Evolutionary conservation across 2,113 vertebrate species (phyloP), one percentile per base, ranked within the genome.

Genomic region (Mohoua ochrocephala): DNA sequence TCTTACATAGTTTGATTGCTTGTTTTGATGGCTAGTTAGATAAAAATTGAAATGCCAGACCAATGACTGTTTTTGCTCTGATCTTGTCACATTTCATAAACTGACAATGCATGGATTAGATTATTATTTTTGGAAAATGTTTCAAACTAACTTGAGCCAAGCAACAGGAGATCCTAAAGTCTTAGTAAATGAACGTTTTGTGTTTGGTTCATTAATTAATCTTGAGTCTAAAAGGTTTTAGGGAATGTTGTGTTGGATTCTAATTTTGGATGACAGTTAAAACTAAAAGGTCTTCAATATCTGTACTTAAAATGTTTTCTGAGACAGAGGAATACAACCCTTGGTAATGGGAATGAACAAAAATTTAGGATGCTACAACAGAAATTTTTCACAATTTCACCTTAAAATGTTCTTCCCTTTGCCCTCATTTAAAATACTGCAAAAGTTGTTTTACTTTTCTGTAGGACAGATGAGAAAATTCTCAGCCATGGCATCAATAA

Each of bases 251-350:
- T 44, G 37, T 80, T 80, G 39, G 91, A 89, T 86, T 95, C 50
- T 84, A 76, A 71, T 83, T 96, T 93, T 47, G 91, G 61, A 87
- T 70, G 64, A 84, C 60, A 93, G 78, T 89, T 87, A 91, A 94
- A 96, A 86, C 59, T 49, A 82, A 94, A 69, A 22, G n/a, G n/a
- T 50, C 73, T 87, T 87, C 84, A 95, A 80, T 96, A 96, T 86
- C 79, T 91, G 27, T 74, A 95, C 92, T 79, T 73, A 84, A n/a
- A 47, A 50, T 44, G 49, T 50, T 96, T 91, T 94, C 81, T 84
- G 83, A 59, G 90, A 53, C 30, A 87, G 47, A 91, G 68, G 83
- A 87, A 75, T 35, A 39, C 82, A 95, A 92, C 75, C 75, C 45
- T 35, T 45, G 23, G 49, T 95, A 95, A 96, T 7, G 15, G 44